Evolutionary conservation across 2,888 invertebrate genomes (phyloP), one percentile per base, ranked within the genome.

Genomic region (Cotesia congregata): DNA sequence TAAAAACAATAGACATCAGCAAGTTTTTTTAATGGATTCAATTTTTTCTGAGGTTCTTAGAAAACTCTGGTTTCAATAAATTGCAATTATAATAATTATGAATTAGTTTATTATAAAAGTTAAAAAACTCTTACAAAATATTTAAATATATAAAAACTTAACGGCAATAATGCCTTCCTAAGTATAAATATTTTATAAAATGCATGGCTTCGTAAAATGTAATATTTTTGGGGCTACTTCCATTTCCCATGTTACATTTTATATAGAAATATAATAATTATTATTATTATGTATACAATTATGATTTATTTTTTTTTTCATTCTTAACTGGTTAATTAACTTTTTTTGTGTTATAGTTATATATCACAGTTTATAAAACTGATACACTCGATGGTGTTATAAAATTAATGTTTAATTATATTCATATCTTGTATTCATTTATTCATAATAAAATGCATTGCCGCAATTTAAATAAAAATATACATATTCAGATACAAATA

Each of bases 301-400:
- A 72, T 39, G 60, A 38, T 15, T 72, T 64, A 62, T 41, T 65
- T 65, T 65, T 20, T 60, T 60, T 61, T 30, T 30, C 17, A 68
- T 9, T 41, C 15, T 20, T 30, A 30, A 3, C 30, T 30, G 30
- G 30, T 30, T 30, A 30, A 39, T 72, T 64, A 20, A 40, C 17
- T 39, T 61, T 40, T 69, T 67, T 71, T 65, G 64, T 41, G 61
- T 68, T 80, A 78, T 67, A 81, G 76, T 83, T 85, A 88, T 86
- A 88, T 88, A 88, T 88, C 88, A 88, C 88, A 88, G 88, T 88
- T 88, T 86, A 85, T 83, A 86, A 86, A 87, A 87, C 87, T 87
- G 86, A 85, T 83, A 82, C 78, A 80, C 79, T 65, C 64, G 39
- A 65, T 15, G 20, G 74, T 74, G 77, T 73, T 69, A 41, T 5